Evolutionary conservation across 35 echinoderm and acorn worm species (phyloP).

Genomic region (Patiria miniata): DNA sequence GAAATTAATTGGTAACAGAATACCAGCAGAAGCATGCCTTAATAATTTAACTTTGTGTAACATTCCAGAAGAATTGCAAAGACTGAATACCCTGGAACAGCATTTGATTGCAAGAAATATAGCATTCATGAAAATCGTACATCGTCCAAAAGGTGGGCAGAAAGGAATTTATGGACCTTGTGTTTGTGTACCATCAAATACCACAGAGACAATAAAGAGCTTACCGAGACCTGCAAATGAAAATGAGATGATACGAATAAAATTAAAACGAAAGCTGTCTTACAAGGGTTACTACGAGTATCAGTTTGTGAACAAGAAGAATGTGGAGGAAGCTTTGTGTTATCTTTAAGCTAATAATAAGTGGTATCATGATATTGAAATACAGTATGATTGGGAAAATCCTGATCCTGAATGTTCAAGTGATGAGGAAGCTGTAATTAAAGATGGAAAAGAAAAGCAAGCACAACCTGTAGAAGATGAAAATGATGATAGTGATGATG

Average conservation of each 20-base stretch:
- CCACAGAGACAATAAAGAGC: constrained; percentile 33
- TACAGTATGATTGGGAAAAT: constrained; percentile 46
- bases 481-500: neutral
- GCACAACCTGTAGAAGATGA: neutral
- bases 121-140: constrained; percentile 64
- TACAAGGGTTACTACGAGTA: constrained; percentile 76
- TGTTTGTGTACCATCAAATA: no score
- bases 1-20: neutral
- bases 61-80: constrained; percentile 21
- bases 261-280: constrained; percentile 61
- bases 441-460: neutral
- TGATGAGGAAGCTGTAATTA: no score
- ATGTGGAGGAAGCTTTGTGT: constrained; percentile 46
- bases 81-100: constrained; percentile 51
- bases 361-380: constrained; percentile 35
- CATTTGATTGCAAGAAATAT: constrained; percentile 50
- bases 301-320: constrained; percentile 51
- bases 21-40: constrained; percentile 25
- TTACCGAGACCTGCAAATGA: constrained; percentile 47
- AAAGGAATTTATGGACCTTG: constrained; percentile 60
- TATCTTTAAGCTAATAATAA: constrained; percentile 60
- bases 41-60: constrained; percentile 45
- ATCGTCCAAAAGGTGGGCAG: constrained; percentile 55
- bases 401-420: neutral
- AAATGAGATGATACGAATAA: constrained; percentile 53